Base-by-base conservation (phyloP, 2,888 invertebrate species). In the Athrips mouffetella region DNA sequence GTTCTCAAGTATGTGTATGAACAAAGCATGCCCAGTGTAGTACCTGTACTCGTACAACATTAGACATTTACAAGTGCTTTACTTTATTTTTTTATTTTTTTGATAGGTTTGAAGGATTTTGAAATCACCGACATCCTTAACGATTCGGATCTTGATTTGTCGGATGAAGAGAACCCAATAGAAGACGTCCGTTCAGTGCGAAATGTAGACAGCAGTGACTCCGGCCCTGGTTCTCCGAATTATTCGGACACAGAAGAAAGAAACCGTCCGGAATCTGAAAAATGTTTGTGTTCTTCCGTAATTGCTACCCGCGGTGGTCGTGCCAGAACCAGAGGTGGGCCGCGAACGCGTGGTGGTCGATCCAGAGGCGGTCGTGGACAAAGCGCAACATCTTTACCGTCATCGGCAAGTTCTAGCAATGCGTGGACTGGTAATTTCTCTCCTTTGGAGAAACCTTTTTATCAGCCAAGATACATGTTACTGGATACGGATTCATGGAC, bases 361-460 rank as follows among this genome's bases (percentile, higher is more conserved):
- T 41, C 40, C 11, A 48, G 41, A 48, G 48, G 31, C 20, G 29
- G 41, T 3, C 29, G 27, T 10, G 5, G 16, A 5, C 29, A 29
- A 31, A 31, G 3, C n/a, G 13, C 31, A 31, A 31, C 13, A 31
- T 31, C 13, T 13, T 31, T 13, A 13, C 11, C 13, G 6, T 31
- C 21, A 31, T 33, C 21, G 7, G n/a, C 21, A n/a, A 23, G 11
- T 31, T 20, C 23, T 33, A 20, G 11, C 20, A 45, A 45, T 45
- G 13, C 29, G 2, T 44, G 39, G 18, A 47, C 47, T 18, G 18
- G 39, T 16, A 37, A 27, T n/a, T 47, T 44, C n/a, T 27, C 30
- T 18, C 44, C 44, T 20, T 44, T 45, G 23, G 46, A 35, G 21
- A 45, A 45, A 45, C 45, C 45, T 30, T 7, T 45, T 21, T 45